Evolutionary conservation across 2,888 invertebrate genomes (phyloP).

Genomic region (Protodeltote pygarga): DNA sequence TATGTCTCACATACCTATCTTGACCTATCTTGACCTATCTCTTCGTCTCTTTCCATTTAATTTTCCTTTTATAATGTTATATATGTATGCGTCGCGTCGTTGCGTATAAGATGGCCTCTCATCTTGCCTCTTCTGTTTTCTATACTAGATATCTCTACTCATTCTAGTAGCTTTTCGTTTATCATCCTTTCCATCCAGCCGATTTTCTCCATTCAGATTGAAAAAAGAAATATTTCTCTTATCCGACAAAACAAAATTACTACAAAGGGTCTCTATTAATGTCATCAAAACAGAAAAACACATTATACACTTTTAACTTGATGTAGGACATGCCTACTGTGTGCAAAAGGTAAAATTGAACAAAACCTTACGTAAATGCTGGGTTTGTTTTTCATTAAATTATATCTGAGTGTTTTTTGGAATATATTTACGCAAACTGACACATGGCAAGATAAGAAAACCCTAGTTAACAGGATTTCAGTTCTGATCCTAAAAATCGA

Average conservation of each 20-base stretch:
- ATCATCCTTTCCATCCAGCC: too few species aligned
- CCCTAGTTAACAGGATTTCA: constrained; percentile 28
- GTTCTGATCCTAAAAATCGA: constrained; percentile 40
- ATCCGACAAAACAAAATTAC: neutral
- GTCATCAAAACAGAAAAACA: neutral
- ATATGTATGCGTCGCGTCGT: too few species aligned
- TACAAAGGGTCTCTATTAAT: neutral
- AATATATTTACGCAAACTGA: constrained; percentile 5
- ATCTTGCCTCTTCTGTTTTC: too few species aligned
- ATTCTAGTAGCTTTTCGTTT: too few species aligned
- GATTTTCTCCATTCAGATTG: too few species aligned
- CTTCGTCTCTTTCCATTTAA: too few species aligned
- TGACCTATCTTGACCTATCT: too few species aligned
- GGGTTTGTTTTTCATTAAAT: constrained; percentile 9
- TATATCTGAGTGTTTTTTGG: constrained; percentile 8
- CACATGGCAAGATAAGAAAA: constrained; percentile 11
- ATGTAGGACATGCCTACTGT: neutral
- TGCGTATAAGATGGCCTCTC: too few species aligned
- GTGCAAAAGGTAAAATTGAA: constrained; percentile 11
- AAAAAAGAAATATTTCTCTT: too few species aligned
- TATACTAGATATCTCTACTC: too few species aligned
- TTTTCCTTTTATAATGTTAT: too few species aligned
- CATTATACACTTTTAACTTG: neutral
- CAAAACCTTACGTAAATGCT: constrained; percentile 13
- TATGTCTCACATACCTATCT: too few species aligned